Evolutionary conservation across 1,140 invertebrate genomes (phyloP), one percentile per base, ranked within the genome.

Genomic region (Centruroides vittatus): DNA sequence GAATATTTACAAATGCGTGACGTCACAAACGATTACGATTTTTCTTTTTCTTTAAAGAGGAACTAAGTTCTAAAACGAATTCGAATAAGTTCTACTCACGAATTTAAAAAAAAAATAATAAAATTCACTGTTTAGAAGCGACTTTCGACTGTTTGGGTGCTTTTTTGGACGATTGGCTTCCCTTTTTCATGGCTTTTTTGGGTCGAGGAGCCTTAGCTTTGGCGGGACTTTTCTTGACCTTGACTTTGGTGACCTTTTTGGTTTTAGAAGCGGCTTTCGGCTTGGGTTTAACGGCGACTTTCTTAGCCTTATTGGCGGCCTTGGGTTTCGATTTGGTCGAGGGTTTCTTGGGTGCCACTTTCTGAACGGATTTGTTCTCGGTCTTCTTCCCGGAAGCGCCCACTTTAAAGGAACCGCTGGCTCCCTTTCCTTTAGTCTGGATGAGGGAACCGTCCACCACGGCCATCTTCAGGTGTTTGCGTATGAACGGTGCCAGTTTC

Each of bases 341-440:
- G 35, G 61, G 55, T 12, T 51, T 56, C 34, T 56, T 4, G 10
- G 54, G 52, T 2, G 48, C 12, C 7, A 56, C 52, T 35, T 62
- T 57, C 11, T 64, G 47, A 5, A 67, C 46, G 36, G 55, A 12
- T 12, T 61, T 4, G 36, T 55, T 61, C 4, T 46, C 12, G 36
- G 55, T 58, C 35, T 68, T 72, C 36, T 67, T 68, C 7, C 60
- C 65, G 51, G 63, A 67, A 11, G 60, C 58, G 7, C 66, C 69
- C 9, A 82, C 65, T 68, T 81, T 81, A 74, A 82, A 82, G 1
- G 78, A 80, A 23, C 80, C 81, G 49, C 77, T 76, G 0, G 80
- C 81, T 6, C 80, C 80, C 65, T 81, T 81, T 12, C 81, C 81
- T 67, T 82, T 82, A 46, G 79, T 78, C 71, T 81, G 80, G 5